Percentiles rank a stretch among this genome's conserved stretches.
Evolutionary conservation across 2,113 vertebrate genomes (phyloP).

Genomic region (Austrofundulus limnaeus): DNA sequence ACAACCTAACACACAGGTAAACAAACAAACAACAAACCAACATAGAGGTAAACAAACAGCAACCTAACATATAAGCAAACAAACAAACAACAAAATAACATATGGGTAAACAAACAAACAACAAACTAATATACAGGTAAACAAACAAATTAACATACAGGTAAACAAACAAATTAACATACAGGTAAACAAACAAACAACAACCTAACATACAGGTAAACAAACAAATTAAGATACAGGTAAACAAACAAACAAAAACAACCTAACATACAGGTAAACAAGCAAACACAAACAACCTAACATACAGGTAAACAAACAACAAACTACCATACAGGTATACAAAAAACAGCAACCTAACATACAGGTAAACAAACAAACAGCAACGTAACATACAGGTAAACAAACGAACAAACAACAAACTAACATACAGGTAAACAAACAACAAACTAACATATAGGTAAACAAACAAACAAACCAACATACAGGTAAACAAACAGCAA

Average conservation of each 20-base stretch:
- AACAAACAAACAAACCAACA: slow-evolving; percentile 65
- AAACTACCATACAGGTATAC: too few relatives aligned
- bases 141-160: slow-evolving; percentile 43
- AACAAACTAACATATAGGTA: slow-evolving; percentile 63
- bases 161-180: slow-evolving; percentile 23
- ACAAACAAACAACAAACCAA: slow-evolving; percentile 32
- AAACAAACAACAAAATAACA: too few relatives aligned
- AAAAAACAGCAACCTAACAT: slow-evolving; percentile 84
- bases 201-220: slow-evolving; percentile 70
- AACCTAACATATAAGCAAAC: slow-evolving; percentile 12
- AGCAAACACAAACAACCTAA: background rate
- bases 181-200: slow-evolving; percentile 57
- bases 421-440: slow-evolving; percentile 68
- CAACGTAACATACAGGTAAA: slow-evolving; percentile 70
- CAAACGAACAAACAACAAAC: background rate
- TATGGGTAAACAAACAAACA: slow-evolving; percentile 37
- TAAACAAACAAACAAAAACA: slow-evolving; percentile 12
- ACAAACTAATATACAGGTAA: slow-evolving; percentile 71
- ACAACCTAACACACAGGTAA: slow-evolving; percentile 82
- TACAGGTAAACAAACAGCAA: slow-evolving; percentile 72
- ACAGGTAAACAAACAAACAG: slow-evolving; percentile 64
- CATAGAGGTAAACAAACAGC: slow-evolving; percentile 79
- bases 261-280: slow-evolving; percentile 68
- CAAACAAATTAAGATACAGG: slow-evolving; percentile 50
- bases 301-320: slow-evolving; percentile 65